Evolutionary conservation across 2,113 vertebrate species (phyloP).

Genomic region (Willisornis vidua): DNA sequence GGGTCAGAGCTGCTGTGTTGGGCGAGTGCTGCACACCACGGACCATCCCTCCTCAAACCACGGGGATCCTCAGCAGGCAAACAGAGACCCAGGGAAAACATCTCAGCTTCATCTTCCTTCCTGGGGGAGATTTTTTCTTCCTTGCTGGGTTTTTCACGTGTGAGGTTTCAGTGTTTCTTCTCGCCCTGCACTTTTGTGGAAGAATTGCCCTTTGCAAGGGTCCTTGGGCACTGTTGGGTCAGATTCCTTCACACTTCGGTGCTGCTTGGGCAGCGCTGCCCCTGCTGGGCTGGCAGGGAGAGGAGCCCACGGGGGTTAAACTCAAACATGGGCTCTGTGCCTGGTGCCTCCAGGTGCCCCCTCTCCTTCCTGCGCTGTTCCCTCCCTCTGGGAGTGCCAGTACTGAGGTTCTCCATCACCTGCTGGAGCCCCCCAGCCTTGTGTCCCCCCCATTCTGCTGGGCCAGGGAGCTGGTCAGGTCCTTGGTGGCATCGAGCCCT

Average conservation of each 20-base stretch:
- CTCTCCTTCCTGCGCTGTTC: background rate
- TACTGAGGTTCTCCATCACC: rapidly evolving
- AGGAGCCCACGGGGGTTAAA: rapidly evolving
- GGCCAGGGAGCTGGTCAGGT: background rate
- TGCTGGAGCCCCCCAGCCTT: background rate
- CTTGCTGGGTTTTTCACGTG: background rate
- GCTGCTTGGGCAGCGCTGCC: background rate
- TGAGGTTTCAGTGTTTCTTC: background rate
- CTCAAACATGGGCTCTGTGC: rapidly evolving
- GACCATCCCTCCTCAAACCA: background rate
- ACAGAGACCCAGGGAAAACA: background rate
- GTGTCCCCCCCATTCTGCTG: rapidly evolving
- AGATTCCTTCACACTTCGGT: background rate
- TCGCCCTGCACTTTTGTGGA: background rate
- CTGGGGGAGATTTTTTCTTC: background rate
- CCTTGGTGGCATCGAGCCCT: background rate
- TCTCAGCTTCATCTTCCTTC: background rate
- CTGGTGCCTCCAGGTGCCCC: rapidly evolving
- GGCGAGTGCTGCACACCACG: background rate
- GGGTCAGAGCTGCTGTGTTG: background rate
- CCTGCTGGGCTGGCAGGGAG: background rate
- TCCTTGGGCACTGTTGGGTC: background rate
- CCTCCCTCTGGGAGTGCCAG: background rate
- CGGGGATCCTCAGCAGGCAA: background rate
- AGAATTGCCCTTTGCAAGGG: background rate